Conservation (phyloP, 2,797 vertebrate species). For the Molossus molossus region DNA sequence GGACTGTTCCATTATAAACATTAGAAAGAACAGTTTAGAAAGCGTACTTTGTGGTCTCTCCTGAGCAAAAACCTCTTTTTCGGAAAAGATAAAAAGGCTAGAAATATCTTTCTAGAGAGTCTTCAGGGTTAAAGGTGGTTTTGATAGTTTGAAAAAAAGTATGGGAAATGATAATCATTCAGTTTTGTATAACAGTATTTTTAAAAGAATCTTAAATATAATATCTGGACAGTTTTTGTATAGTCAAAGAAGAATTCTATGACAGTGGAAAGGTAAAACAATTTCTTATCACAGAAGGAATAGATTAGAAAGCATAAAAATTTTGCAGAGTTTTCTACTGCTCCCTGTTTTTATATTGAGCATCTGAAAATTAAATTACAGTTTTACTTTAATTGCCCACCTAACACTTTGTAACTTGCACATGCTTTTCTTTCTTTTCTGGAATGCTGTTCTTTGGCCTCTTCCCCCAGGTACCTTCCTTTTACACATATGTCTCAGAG, state of each 20-base stretch:
- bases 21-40: not conserved
- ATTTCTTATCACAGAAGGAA: not conserved
- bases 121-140: conserved; percentile 35
- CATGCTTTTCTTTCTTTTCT: not conserved
- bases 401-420: not conserved
- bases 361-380: conserved; percentile 26
- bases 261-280: not conserved
- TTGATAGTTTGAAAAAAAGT: not conserved
- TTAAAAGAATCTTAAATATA: not conserved
- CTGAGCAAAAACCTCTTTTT: conserved; percentile 9
- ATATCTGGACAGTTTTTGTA: not conserved
- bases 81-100: not conserved
- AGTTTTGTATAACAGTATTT: not conserved
- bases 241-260: not conserved
- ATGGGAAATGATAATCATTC: conserved; percentile 29
- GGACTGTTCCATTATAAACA: not conserved
- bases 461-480: not conserved
- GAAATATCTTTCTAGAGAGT: not conserved
- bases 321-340: not conserved
- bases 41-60: not conserved
- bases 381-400: conserved; percentile 1
- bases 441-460: not conserved
- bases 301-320: not conserved
- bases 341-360: not conserved
- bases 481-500: not conserved